phyloP scores from a whole-genome alignment of 2,113 vertebrate genomes.

The Cyanoramphus novaezelandiae region DNA sequence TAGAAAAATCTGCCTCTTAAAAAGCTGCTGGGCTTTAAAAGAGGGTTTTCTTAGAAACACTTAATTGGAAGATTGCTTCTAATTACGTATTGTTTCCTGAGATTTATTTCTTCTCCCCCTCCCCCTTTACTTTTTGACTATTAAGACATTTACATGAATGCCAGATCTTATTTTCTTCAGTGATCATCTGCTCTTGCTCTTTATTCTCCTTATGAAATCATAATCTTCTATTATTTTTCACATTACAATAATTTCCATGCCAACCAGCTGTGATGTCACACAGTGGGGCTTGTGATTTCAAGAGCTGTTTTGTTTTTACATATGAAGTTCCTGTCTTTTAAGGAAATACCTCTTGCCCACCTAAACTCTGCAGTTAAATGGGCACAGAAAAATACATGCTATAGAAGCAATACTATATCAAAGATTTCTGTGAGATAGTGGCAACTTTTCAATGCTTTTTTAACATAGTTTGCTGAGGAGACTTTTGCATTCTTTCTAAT shows the following conservation, averaged over 20 bases:
- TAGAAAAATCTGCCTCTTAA: neutral
- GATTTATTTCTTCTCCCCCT: neutral
- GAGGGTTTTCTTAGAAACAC: neutral
- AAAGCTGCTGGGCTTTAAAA: neutral
- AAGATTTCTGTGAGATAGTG: neutral
- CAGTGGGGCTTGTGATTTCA: neutral
- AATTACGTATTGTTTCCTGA: neutral
- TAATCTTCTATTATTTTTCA: slow-evolving; percentile 41
- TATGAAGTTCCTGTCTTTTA: neutral
- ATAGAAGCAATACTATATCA: neutral
- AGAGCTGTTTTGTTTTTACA: neutral
- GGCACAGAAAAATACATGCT: neutral
- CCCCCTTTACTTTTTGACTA: neutral
- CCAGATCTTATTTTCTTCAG: neutral
- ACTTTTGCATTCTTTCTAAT: slow-evolving; percentile 50
- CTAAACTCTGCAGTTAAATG: neutral
- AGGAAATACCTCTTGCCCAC: neutral
- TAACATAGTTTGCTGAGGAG: neutral
- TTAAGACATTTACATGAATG: neutral
- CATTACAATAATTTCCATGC: slow-evolving; percentile 1
- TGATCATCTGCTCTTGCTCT: neutral
- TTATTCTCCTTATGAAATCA: slow-evolving; percentile 17
- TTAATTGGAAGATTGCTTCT: slow-evolving; percentile 1
- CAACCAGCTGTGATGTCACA: slow-evolving; percentile 17
- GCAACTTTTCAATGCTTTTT: neutral